phyloP scores from a whole-genome alignment of 2,113 vertebrate species.

The Solea solea region DNA sequence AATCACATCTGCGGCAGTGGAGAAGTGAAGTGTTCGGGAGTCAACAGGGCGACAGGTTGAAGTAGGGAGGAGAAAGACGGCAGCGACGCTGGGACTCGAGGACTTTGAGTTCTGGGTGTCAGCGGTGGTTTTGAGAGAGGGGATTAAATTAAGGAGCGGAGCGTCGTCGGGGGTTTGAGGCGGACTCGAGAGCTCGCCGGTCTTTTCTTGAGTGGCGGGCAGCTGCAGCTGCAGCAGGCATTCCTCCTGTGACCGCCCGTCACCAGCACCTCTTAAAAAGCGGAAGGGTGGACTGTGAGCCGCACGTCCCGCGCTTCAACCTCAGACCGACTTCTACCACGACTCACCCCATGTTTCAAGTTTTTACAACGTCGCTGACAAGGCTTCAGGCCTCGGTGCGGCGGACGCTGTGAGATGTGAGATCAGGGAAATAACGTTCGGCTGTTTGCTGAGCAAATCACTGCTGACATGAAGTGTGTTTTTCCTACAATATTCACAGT shows the following conservation, averaged over 20 bases:
- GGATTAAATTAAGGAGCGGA: slow-evolving; percentile 41
- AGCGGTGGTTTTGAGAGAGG: slow-evolving; percentile 13
- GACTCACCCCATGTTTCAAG: slow-evolving; percentile 61
- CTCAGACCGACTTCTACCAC: slow-evolving; percentile 21
- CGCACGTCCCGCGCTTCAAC: slow-evolving; percentile 37
- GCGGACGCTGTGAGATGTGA: background rate
- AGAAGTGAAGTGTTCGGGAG: slow-evolving; percentile 1
- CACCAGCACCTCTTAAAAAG: slow-evolving; percentile 70
- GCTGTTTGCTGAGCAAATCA: too few species aligned
- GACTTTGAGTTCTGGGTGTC: slow-evolving; percentile 35
- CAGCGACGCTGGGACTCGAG: background rate
- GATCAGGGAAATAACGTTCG: too few species aligned
- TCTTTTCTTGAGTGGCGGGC: slow-evolving; percentile 20
- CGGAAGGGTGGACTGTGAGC: slow-evolving; percentile 36
- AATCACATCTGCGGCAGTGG: slow-evolving; percentile 3
- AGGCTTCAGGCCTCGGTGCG: background rate
- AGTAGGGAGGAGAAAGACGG: background rate
- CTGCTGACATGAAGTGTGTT: too few species aligned
- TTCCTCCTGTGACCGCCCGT: slow-evolving; percentile 56
- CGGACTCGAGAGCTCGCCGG: slow-evolving; percentile 11
- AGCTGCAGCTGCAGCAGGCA: slow-evolving; percentile 66
- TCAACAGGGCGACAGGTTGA: background rate
- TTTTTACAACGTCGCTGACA: slow-evolving; percentile 49
- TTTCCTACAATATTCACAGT: too few species aligned
- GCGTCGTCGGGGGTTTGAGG: slow-evolving; percentile 15